Evolutionary conservation across 2,888 invertebrate genomes (phyloP).

Genomic region (Pharmacophagus antenor): DNA sequence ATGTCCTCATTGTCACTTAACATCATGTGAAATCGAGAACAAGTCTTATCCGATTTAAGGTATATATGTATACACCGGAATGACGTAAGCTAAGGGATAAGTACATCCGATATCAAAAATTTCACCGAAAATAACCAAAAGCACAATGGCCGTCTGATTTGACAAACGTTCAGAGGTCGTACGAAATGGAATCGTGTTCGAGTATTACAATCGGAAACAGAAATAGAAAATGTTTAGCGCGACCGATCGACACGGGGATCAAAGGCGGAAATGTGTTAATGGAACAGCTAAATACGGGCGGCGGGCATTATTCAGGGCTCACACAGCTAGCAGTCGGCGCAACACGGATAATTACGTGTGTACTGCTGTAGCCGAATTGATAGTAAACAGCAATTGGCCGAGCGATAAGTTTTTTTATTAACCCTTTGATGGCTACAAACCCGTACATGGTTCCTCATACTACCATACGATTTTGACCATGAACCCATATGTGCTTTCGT

Average conservation of each 20-base stretch:
- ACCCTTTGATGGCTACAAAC: too few species aligned
- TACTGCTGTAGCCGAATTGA: not conserved
- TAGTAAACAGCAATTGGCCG: not conserved
- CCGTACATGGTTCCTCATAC: too few species aligned
- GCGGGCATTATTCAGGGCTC: slow-evolving; percentile 21
- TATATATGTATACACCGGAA: too few species aligned
- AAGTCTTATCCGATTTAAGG: too few species aligned
- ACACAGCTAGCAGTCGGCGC: not conserved
- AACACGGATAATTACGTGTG: slow-evolving; percentile 2
- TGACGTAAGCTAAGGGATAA: too few species aligned
- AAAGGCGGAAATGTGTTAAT: slow-evolving; percentile 28
- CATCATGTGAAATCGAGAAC: too few species aligned
- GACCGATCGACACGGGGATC: slow-evolving; percentile 15
- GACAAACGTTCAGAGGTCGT: not conserved
- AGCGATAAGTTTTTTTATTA: too few species aligned
- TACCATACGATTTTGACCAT: too few species aligned
- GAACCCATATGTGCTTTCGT: too few species aligned
- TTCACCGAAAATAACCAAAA: not conserved
- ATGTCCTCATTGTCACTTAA: too few species aligned
- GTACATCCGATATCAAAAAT: too few species aligned
- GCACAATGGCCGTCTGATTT: not conserved
- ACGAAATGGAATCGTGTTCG: not conserved
- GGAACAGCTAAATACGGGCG: slow-evolving; percentile 14
- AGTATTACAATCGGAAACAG: slow-evolving; percentile 11
- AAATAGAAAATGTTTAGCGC: slow-evolving; percentile 23